Conservation (phyloP, 1,140 invertebrate species). For the Ceratina australensis region DNA sequence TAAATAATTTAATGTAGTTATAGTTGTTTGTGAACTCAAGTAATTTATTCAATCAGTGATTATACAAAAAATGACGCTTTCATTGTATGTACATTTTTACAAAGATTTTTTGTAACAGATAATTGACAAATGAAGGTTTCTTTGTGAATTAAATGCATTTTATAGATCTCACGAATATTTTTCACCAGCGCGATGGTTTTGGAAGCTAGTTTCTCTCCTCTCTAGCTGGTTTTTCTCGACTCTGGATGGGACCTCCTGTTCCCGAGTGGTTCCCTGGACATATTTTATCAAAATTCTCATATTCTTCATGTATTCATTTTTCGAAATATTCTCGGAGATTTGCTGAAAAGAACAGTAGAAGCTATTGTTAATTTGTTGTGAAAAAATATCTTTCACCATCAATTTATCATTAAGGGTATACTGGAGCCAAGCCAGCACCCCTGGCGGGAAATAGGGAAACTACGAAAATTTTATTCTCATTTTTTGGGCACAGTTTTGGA, state of each 20-base stretch:
- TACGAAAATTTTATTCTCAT: too few species aligned
- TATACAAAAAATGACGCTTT: neutral
- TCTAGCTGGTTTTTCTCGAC: too few species aligned
- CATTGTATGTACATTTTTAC: conserved; percentile 15
- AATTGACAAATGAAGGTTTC: conserved; percentile 16
- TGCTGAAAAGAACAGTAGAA: conserved; percentile 30
- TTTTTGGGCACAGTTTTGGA: too few species aligned
- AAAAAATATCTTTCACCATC: neutral
- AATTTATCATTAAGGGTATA: conserved; percentile 54
- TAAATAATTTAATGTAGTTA: conserved; percentile 6
- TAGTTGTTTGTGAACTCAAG: neutral
- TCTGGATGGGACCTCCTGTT: too few species aligned
- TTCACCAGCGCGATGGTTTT: too few species aligned
- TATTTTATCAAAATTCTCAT: conserved; percentile 45
- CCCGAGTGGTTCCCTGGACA: too few species aligned
- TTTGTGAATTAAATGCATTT: neutral
- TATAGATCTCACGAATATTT: neutral
- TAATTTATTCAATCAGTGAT: neutral
- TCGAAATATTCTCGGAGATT: neutral
- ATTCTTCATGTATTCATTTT: conserved; percentile 53
- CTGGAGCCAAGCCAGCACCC: too few species aligned
- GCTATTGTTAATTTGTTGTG: neutral
- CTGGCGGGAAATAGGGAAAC: too few species aligned
- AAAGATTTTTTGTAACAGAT: conserved; percentile 17
- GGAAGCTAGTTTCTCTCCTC: too few species aligned